phyloP scores from a whole-genome alignment of 2,888 invertebrate genomes.

The Cryptocheilus praepositus region DNA sequence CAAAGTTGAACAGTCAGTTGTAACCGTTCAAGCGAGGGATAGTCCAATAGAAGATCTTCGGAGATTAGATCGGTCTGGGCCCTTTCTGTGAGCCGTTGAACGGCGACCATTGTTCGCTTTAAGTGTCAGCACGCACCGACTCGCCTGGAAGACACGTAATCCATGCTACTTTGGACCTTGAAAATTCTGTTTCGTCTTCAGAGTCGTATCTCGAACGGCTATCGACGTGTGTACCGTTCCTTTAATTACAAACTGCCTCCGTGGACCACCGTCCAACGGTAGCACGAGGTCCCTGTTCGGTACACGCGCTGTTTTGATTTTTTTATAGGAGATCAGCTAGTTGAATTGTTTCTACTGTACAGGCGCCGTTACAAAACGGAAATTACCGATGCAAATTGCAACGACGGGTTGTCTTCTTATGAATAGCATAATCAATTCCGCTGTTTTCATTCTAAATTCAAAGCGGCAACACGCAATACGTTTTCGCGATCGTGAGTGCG shows the following conservation, averaged over 20 bases:
- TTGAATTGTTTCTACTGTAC: too few species aligned
- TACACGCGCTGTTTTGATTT: too few species aligned
- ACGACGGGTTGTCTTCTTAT: neutral
- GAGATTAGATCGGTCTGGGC: conserved; percentile 34
- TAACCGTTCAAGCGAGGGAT: conserved; percentile 15
- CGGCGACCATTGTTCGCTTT: conserved; percentile 32
- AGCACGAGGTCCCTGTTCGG: neutral
- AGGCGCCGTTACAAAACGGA: too few species aligned
- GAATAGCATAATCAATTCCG: neutral
- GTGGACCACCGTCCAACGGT: neutral
- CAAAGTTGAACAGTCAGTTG: neutral
- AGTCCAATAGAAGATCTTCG: conserved; percentile 31
- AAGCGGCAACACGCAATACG: too few species aligned
- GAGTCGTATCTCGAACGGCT: conserved; percentile 34
- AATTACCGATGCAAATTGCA: neutral
- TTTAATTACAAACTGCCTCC: conserved; percentile 60
- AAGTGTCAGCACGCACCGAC: conserved; percentile 25
- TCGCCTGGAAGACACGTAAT: conserved; percentile 17
- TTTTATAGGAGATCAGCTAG: too few species aligned
- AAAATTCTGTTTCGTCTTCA: conserved; percentile 17
- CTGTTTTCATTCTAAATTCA: too few species aligned
- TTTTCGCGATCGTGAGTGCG: too few species aligned
- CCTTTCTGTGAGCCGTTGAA: conserved; percentile 26
- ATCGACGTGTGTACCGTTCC: conserved; percentile 59
- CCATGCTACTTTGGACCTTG: conserved; percentile 1